A percentile compares a stretch with the other conserved stretches of the same genome.
phyloP scores from a whole-genome alignment of 2,797 vertebrate genomes.

The Harpagifer antarcticus region DNA sequence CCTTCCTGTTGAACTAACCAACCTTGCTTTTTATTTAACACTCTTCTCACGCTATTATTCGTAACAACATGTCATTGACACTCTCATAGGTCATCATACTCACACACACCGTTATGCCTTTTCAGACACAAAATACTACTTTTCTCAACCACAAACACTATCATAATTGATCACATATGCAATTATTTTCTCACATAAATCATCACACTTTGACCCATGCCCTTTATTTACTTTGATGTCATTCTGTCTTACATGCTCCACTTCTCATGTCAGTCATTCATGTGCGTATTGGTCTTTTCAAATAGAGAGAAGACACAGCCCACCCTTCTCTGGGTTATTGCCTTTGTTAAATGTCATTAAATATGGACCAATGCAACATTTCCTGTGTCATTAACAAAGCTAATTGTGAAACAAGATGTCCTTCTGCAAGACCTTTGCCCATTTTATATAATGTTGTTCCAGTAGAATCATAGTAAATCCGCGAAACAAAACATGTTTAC shows the following conservation, averaged over 20 bases:
- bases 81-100: neutral
- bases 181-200: neutral
- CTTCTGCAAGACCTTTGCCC: neutral
- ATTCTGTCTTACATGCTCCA: no score
- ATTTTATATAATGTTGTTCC: neutral
- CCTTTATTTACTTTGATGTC: neutral
- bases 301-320: neutral
- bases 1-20: conserved; percentile 1
- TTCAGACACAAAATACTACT: neutral
- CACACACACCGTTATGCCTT: neutral
- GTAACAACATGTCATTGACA: conserved; percentile 6
- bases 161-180: neutral
- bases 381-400: neutral
- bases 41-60: neutral
- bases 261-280: neutral
- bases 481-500: neutral
- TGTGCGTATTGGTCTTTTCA: neutral
- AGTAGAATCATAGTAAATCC: neutral
- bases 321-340: neutral
- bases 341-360: neutral
- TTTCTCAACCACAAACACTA: neutral
- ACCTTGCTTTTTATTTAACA: neutral
- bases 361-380: neutral
- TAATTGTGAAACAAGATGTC: neutral
- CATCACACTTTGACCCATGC: neutral